Percentiles rank a stretch among this genome's conserved stretches.
phyloP scores from a whole-genome alignment of 2,888 invertebrate genomes.

The Macaria notata region DNA sequence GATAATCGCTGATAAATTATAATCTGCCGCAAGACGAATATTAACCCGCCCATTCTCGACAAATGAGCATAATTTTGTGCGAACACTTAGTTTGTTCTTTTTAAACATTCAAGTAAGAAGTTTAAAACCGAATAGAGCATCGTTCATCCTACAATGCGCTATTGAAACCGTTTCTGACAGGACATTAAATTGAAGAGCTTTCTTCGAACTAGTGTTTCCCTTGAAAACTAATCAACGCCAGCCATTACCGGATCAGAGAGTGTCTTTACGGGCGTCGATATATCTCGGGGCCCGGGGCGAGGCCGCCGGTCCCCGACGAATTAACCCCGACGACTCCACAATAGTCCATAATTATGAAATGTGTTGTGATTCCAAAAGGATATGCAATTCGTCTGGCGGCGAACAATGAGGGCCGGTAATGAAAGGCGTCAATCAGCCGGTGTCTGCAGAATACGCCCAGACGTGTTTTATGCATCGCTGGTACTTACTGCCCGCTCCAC shows the following conservation, averaged over 20 bases:
- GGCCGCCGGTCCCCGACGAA: constrained; percentile 63
- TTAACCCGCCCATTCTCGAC: constrained; percentile 46
- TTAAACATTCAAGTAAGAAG: constrained; percentile 44
- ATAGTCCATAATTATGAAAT: constrained; percentile 83
- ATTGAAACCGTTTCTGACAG: constrained; percentile 45
- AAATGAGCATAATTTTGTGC: constrained; percentile 45
- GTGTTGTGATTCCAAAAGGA: constrained; percentile 76
- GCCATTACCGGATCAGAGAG: constrained; percentile 61
- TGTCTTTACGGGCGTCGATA: constrained; percentile 62
- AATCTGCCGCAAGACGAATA: constrained; percentile 54
- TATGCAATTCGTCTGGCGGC: constrained; percentile 71
- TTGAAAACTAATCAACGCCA: constrained; percentile 74
- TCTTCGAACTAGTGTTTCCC: constrained; percentile 70
- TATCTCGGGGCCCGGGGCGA: constrained; percentile 61
- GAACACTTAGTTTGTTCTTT: no score
- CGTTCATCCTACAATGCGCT: constrained; percentile 38
- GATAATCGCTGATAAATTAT: constrained; percentile 61
- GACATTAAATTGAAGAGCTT: constrained; percentile 59
- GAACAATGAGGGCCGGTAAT: constrained; percentile 77
- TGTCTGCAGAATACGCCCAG: constrained; percentile 69
- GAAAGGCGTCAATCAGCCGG: constrained; percentile 81
- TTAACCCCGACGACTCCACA: constrained; percentile 75
- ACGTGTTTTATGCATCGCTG: constrained; percentile 71
- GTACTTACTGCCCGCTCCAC: neutral
- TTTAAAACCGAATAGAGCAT: constrained; percentile 23